These are phyloP conservation scores for Pluvianellus socialis DNA, from an alignment of 2,113 vertebrate species.

Conservation along the genomic window DNA sequence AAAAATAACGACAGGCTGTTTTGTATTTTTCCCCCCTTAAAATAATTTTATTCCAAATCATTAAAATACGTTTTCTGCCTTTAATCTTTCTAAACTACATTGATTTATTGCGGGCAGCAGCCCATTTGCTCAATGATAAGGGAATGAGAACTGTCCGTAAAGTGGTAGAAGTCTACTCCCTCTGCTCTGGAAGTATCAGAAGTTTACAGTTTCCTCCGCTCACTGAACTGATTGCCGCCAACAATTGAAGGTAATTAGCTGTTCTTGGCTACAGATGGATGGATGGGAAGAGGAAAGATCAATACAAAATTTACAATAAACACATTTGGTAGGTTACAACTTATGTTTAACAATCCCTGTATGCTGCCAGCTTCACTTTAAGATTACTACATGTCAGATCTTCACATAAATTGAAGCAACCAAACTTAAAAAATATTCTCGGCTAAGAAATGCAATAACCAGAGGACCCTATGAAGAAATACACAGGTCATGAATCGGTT, in stretches of 20 bases:
- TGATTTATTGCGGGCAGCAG: not conserved
- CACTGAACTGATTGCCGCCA: not conserved
- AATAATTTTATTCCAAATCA: not conserved
- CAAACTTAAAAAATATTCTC: not conserved
- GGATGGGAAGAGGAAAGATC: not conserved
- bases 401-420: not conserved
- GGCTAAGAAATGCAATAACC: not conserved
- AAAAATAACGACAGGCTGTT: not conserved
- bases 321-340: not conserved
- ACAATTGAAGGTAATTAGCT: not conserved
- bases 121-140: not conserved
- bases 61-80: not conserved
- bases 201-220: not conserved
- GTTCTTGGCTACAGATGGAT: not conserved
- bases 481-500: not conserved
- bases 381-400: not conserved
- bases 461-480: not conserved
- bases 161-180: not conserved
- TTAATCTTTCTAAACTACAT: not conserved
- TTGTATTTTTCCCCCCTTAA: not conserved
- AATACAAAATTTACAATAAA: not conserved
- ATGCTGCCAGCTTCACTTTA: not conserved
- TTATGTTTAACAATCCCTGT: not conserved
- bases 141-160: not conserved
- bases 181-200: not conserved